Evolutionary conservation across 2,113 vertebrate species (phyloP), one percentile per base, ranked within the genome.

Genomic region (Silurus glanis): DNA sequence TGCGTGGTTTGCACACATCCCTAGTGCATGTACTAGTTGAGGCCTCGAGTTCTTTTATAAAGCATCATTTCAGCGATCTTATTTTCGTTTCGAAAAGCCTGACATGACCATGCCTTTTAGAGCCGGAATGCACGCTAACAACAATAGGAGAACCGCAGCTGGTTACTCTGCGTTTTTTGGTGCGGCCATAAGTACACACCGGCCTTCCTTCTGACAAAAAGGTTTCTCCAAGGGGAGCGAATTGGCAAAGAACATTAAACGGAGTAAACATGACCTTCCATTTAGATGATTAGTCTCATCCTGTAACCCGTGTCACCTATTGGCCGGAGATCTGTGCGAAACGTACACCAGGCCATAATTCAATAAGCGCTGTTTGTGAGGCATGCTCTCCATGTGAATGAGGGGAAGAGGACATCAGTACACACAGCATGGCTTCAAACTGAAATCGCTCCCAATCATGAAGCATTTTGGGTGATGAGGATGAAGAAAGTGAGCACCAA

Each of bases 251-350:
- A 88, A 86, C 80, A 79, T 76, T 83, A 83, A 88, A 85, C 78
- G 59, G 88, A 87, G 85, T 82, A 84, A 90, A 87, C 79, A 87
- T 90, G 91, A 92, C 92, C 90, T 94, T 93, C 91, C 90, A 91
- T 89, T 91, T 91, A 92, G 91, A 79, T 90, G 89, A 93, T 95
- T 92, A 90, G 87, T 89, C 89, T 86, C 85, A 79, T 90, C 89
- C 84, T 64, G 83, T 83, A 88, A 89, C 86, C 58, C 87, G 81
- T 83, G 78, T 90, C 86, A 90, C 90, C 88, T 89, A 91, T 89
- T 91, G 90, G 91, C 85, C 82, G 85, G 67, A 91, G 91, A 93
- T 85, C 90, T 85, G 82, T 86, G 82, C 71, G 86, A 86, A 92
- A 90, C 75, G 58, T 88, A 88, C 56, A 83, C 82, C 64, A 80